Base-by-base conservation (phyloP, 53 echinoderm and acorn worm species). In the Echinarachnius parma region DNA sequence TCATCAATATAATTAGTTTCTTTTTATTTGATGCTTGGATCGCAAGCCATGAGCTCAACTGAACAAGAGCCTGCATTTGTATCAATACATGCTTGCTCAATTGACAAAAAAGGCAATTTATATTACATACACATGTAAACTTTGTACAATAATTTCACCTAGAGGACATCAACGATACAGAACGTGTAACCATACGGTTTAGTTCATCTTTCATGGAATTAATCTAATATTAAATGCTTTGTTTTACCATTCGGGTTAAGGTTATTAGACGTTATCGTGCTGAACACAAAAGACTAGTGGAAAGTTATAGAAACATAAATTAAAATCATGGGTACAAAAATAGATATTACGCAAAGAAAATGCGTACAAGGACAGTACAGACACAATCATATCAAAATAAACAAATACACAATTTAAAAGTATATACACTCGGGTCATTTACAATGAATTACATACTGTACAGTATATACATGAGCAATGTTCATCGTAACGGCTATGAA, bases 351-450 rank as follows among this genome's bases (percentile, higher is more conserved):
- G 53, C 70, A 69, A 14, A 53, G 70, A 66, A 66, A 69, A n/a
- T n/a, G n/a, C n/a, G n/a, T 53, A 69, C 70, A 69, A 53, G 34
- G 32, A 49, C 67, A 69, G 70, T 69, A 69, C 70, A 69, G 53
- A 21, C 37, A 69, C 70, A 69, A 53, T 34, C 36, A 64, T 53
- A 69, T 34, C 54, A 53, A 69, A 53, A 69, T 69, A 53, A 69
- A 69, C 35, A 31, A 15, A 69, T 35, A 69, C 53, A 50, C 52
- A 69, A 69, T 53, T 50, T 53, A 69, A 66, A 33, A 69, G 53
- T 69, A 53, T 69, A 53, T 69, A 69, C 70, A 69, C 21, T 69
- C 70, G 53, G 33, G 48, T 53, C 21, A 53, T 53, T 69, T 69
- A 69, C 70, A 69, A 25, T 69, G 33, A 33, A 22, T 69, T 53